These are phyloP conservation scores for Cynopterus brachyotis DNA, from an alignment of 2,113 vertebrate species.

Conservation along the genomic window DNA sequence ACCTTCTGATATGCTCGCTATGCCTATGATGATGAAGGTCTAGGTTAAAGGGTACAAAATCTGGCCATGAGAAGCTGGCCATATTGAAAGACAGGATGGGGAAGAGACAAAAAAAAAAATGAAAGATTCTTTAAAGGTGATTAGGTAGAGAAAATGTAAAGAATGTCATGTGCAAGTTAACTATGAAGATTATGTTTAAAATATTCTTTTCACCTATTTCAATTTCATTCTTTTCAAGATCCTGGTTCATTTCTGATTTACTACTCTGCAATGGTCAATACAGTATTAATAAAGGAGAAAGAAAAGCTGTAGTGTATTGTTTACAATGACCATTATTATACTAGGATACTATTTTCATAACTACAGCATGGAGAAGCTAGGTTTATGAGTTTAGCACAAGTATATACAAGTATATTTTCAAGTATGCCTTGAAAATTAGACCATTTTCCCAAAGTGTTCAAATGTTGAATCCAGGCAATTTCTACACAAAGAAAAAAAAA, in stretches of 20 bases:
- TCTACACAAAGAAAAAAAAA: neutral
- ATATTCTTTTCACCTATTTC: neutral
- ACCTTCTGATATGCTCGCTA: neutral
- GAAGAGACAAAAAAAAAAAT: neutral
- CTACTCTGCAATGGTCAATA: neutral
- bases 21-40: neutral
- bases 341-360: neutral
- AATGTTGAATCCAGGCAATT: neutral
- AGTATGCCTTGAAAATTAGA: neutral
- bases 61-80: neutral
- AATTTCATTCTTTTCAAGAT: neutral
- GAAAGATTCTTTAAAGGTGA: neutral
- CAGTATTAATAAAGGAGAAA: neutral
- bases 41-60: neutral
- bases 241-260: neutral
- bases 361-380: neutral
- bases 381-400: neutral
- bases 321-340: neutral
- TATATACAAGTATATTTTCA: neutral
- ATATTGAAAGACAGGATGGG: neutral
- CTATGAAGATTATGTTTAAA: neutral
- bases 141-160: neutral
- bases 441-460: neutral
- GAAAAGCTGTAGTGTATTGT: neutral
- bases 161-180: neutral